These are phyloP conservation scores for Otis tarda DNA, from an alignment of 2,113 vertebrate genomes.

Conservation along the genomic window DNA sequence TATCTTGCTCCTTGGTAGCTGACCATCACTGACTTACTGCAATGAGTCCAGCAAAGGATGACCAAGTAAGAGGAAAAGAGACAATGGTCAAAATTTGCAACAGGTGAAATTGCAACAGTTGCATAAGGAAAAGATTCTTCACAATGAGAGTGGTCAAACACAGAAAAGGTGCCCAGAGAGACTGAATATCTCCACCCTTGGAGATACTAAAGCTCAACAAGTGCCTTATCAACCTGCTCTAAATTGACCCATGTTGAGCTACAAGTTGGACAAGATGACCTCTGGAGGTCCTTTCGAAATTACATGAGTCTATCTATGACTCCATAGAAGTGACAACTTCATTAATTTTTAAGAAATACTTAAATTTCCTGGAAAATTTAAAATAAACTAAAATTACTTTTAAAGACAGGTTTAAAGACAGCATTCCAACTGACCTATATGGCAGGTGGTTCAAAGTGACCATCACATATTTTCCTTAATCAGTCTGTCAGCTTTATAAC, in stretches of 20 bases:
- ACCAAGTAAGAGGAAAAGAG: not conserved
- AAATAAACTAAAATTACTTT: not conserved
- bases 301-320: not conserved
- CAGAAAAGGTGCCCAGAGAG: not conserved
- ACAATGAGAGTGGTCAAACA: not conserved
- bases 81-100: not conserved
- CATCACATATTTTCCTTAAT: not conserved
- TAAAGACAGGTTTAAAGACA: not conserved
- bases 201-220: not conserved
- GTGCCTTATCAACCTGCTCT: not conserved
- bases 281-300: not conserved
- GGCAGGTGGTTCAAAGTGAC: not conserved
- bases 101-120: accelerated
- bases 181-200: not conserved
- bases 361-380: not conserved
- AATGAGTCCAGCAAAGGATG: not conserved
- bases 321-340: not conserved
- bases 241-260: not conserved
- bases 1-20: not conserved
- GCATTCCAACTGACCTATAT: not conserved
- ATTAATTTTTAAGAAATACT: not conserved
- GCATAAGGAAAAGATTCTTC: not conserved
- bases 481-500: not conserved
- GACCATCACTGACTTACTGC: not conserved
- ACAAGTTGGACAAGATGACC: not conserved